Evolutionary conservation across 2,888 invertebrate species (phyloP), one percentile per base, ranked within the genome.

Genomic region (Lagria hirta): DNA sequence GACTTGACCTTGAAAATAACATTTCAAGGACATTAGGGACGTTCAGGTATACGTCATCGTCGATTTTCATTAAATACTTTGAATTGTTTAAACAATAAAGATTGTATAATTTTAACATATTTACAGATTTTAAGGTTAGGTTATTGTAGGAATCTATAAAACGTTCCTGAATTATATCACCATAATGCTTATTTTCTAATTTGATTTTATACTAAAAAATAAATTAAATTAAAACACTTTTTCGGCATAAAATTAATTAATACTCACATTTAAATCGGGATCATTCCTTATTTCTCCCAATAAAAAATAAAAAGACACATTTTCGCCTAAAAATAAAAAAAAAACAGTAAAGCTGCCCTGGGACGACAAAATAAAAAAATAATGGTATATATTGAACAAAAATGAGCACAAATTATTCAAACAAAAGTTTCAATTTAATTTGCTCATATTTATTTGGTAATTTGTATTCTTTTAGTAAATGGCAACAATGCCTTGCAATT

Each of bases 141-240:
- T 92, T 92, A 66, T 90, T 87, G 64, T 92, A 91, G 0, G 87
- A 83, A 66, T 92, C 91, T 18, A 84, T 68, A 64, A 92, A 91
- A 23, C 80, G 82, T 64, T 90, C 90, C 69, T 90, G 88, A 33
- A 92, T 83, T 5, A 92, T 77, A n/a, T 18, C 20, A n/a, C n/a
- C 20, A n/a, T 18, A 18, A 6, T 18, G 5, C 20, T 77, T 73
- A 12, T 78, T 80, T 65, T 91, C 20, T 6, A 6, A 6, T n/a
- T 18, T n/a, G 20, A 18, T 5, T 18, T 18, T 18, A 5, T 6
- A n/a, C 20, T 18, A 18, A 18, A 18, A 18, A n/a, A 18, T 18
- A n/a, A 6, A 6, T 18, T n/a, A 18, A 6, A 18, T 18, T 6
- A 5, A 18, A 6, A 18, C 20, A 18, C n/a, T 18, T 6, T 18